Evolutionary conservation across 2,888 invertebrate genomes (phyloP), one percentile per base, ranked within the genome.

Genomic region (Pyrochroa serraticornis): DNA sequence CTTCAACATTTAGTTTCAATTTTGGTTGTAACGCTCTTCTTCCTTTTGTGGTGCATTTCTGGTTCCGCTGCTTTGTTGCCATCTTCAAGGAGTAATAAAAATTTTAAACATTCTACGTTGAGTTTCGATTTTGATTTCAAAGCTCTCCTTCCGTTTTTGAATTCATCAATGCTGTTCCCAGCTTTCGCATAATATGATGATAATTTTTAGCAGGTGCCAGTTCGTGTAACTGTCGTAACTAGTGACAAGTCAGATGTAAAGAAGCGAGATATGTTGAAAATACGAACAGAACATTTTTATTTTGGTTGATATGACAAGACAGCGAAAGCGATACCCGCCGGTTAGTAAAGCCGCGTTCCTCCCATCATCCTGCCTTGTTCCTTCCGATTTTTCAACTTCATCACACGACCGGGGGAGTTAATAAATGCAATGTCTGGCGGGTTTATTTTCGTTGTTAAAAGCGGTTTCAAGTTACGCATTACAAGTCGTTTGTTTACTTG

Each of bases 391-490:
- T 36, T 22, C 14, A 13, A 22, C 13, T 36, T n/a, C 6, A 10
- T 43, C 32, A 53, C 53, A 46, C 45, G 46, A 39, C 39, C 33
- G 9, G 34, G 31, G 48, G 22, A 56, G 56, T 56, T 50, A 56
- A 56, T 56, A 56, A 56, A 55, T 49, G 44, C 14, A 36, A 14
- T 22, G 49, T 30, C 14, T 32, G 41, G 44, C 5, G 30, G 39
- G 76, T 77, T 77, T 76, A 72, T 76, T 77, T 76, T 74, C 69
- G 67, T 75, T 75, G 74, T 75, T 77, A 74, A 76, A 77, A 76
- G 76, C 76, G 67, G 73, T 75, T 74, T 77, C 74, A 68, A 68
- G 68, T 76, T 75, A 73, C 76, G 65, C 72, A 72, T 73, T 74
- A 72, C 66, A 71, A 62, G 60, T 55, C 65, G 68, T 73, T 74